Conservation (phyloP, 2,113 vertebrate species). For the Panurus biarmicus region DNA sequence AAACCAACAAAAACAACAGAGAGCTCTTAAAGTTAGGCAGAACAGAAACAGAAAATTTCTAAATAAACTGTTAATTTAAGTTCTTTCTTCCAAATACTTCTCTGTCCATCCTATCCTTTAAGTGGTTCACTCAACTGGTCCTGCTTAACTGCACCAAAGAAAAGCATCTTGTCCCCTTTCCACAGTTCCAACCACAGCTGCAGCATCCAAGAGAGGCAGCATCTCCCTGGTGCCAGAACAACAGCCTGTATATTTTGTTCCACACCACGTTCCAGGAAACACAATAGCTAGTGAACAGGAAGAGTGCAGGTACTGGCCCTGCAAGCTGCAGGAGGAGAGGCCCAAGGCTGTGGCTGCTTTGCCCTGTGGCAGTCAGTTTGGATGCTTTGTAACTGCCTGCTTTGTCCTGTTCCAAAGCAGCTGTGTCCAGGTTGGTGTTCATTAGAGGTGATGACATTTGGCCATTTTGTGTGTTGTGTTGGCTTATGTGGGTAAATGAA, state of each 20-base stretch:
- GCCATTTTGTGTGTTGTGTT: not conserved
- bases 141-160: not conserved
- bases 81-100: not conserved
- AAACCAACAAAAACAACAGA: not conserved
- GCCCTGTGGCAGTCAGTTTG: fast-evolving
- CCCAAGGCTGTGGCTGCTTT: not conserved
- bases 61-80: not conserved
- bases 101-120: not conserved
- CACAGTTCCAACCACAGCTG: not conserved
- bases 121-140: not conserved
- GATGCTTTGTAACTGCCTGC: not conserved
- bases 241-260: not conserved
- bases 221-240: not conserved
- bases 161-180: not conserved
- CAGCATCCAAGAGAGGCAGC: not conserved
- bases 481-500: not conserved
- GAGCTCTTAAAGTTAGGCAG: not conserved
- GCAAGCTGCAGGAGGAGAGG: not conserved
- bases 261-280: not conserved
- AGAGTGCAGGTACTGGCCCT: not conserved
- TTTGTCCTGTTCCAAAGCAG: not conserved
- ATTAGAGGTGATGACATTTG: not conserved
- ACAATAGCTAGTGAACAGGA: fast-evolving
- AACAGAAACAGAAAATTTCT: not conserved
- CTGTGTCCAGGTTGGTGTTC: not conserved